A percentile compares a stretch with the other conserved stretches of the same genome.
Conservation (phyloP, 2,888 invertebrate genomes). For the Ophonus ardosiacus region DNA sequence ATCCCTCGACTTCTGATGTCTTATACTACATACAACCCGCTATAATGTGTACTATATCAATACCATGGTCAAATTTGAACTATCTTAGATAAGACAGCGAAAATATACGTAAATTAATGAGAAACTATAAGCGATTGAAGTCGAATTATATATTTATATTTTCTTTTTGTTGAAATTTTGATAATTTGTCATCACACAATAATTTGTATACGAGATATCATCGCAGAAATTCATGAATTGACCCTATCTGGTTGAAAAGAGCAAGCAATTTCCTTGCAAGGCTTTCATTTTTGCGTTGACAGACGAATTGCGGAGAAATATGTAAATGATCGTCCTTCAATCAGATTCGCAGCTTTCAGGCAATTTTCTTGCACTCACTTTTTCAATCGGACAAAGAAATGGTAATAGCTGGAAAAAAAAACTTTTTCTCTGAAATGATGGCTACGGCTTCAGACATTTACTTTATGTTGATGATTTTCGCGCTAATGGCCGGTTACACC, state of each 20-base stretch:
- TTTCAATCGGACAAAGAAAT: conserved; percentile 37
- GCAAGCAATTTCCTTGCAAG: conserved; percentile 9
- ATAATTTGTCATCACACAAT: not conserved
- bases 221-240: not conserved
- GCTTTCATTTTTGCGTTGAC: conserved; percentile 27
- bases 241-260: not conserved
- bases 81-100: no score
- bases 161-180: not conserved
- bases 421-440: not conserved
- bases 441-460: not conserved
- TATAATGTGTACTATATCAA: no score
- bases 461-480: conserved; percentile 17
- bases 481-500: no score
- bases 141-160: no score
- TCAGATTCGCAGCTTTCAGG: conserved; percentile 28
- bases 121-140: no score
- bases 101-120: no score
- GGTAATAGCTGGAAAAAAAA: conserved; percentile 13
- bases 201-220: not conserved
- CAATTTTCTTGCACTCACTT: conserved; percentile 29
- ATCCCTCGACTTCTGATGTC: no score
- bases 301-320: conserved; percentile 5
- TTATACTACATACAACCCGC: no score
- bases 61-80: no score
- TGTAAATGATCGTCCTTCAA: conserved; percentile 38